Evolutionary conservation across 2,113 vertebrate species (phyloP).

Genomic region (Rhipidura dahli): DNA sequence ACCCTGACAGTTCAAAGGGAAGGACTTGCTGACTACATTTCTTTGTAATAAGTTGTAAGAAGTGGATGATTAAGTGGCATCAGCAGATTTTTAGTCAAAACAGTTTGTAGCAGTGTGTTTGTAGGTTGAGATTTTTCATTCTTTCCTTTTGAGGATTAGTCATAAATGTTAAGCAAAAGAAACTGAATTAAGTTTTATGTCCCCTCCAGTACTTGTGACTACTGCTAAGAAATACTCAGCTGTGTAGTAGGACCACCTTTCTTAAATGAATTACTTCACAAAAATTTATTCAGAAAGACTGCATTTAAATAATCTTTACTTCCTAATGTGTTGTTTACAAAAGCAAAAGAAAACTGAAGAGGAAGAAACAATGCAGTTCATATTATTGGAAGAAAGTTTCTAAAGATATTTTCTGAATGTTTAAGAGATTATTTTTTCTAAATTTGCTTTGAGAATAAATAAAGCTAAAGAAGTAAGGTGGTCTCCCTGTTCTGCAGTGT

Average conservation of each 20-base stretch:
- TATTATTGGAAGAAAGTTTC: background rate
- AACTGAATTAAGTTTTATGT: background rate
- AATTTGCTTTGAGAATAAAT: background rate
- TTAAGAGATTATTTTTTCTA: background rate
- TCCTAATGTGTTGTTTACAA: background rate
- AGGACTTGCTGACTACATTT: constrained; percentile 41
- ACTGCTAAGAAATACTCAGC: background rate
- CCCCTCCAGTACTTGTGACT: background rate
- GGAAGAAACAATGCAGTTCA: background rate
- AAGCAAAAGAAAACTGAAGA: background rate
- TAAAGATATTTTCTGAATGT: background rate
- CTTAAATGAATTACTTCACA: background rate
- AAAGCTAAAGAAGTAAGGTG: background rate
- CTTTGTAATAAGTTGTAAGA: constrained; percentile 1
- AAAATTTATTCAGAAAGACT: background rate
- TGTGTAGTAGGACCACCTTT: background rate
- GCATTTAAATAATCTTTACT: background rate
- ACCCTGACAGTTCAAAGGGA: constrained; percentile 12
- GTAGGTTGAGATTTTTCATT: background rate
- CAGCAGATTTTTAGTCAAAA: constrained; percentile 28
- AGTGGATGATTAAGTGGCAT: background rate
- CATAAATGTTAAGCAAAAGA: background rate
- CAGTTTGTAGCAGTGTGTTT: background rate
- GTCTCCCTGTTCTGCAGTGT: background rate
- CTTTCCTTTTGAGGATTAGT: background rate